These are phyloP conservation scores for Aphidoletes aphidimyza DNA, from an alignment of 2,888 invertebrate genomes.

Conservation along the genomic window DNA sequence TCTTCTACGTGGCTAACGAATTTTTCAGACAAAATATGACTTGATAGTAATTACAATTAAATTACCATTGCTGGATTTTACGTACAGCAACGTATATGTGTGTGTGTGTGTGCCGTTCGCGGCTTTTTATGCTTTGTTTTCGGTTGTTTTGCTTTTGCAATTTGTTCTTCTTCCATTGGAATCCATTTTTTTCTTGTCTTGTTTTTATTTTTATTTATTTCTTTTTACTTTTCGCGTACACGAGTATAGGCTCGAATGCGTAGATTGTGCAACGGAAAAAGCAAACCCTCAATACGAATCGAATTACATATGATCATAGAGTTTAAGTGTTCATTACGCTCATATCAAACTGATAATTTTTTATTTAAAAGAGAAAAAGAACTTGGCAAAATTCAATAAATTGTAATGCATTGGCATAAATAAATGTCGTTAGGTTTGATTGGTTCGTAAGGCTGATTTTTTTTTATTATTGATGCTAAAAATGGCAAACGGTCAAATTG, in stretches of 20 bases:
- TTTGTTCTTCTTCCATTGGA: constrained; percentile 6
- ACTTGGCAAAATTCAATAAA: background rate
- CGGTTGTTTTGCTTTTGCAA: background rate
- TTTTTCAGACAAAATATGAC: constrained; percentile 6
- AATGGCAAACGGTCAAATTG: constrained; percentile 3
- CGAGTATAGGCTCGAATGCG: background rate
- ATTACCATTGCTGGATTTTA: constrained; percentile 8
- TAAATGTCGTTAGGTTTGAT: background rate
- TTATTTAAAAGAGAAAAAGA: background rate
- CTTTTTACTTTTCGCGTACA: no score
- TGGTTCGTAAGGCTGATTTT: background rate
- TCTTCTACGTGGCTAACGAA: background rate
- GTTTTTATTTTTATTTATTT: no score
- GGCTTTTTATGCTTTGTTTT: background rate
- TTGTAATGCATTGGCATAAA: background rate
- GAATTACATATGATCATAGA: background rate
- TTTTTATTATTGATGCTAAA: background rate
- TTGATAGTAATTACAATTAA: constrained; percentile 45
- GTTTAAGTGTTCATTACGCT: background rate
- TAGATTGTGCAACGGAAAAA: constrained; percentile 31
- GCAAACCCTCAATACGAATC: background rate
- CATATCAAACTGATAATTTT: background rate
- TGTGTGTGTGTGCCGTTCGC: background rate
- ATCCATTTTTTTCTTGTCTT: no score
- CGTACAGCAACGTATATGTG: no score